Percentiles rank a stretch among this genome's conserved stretches.
These are phyloP conservation scores for Macrobrachium rosenbergii DNA, from an alignment of 1,140 invertebrate species.

Conservation along the genomic window DNA sequence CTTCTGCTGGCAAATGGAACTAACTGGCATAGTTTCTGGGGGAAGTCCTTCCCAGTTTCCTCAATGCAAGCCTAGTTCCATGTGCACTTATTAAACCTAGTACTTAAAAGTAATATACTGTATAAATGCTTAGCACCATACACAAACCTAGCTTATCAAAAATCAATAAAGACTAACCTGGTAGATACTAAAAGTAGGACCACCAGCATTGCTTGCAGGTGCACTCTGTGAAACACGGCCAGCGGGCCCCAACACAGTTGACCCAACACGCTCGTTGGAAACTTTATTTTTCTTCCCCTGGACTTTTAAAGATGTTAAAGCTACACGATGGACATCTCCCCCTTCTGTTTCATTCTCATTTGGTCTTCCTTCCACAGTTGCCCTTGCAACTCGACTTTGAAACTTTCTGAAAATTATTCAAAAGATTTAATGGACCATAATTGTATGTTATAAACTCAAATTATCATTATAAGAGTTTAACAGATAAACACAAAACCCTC, in stretches of 20 bases:
- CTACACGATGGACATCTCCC: constrained; percentile 37
- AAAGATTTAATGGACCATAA: not conserved
- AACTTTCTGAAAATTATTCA: constrained; percentile 35
- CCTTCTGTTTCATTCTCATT: constrained; percentile 13
- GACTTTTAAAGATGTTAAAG: constrained; percentile 23
- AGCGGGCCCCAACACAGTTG: constrained; percentile 39
- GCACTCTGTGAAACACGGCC: constrained; percentile 15
- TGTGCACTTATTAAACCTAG: too few species aligned
- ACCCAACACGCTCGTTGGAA: constrained; percentile 23
- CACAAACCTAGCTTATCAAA: too few species aligned
- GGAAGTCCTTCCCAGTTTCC: too few species aligned
- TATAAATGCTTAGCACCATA: too few species aligned
- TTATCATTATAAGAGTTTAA: too few species aligned
- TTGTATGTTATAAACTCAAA: too few species aligned
- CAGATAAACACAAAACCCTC: not conserved
- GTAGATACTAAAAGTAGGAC: constrained; percentile 43
- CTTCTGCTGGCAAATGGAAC: too few species aligned
- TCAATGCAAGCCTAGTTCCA: too few species aligned
- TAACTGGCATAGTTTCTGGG: too few species aligned
- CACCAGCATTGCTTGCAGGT: constrained; percentile 10
- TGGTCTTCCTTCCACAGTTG: constrained; percentile 34
- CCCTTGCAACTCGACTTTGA: constrained; percentile 37
- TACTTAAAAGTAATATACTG: too few species aligned
- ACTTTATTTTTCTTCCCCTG: constrained; percentile 36
- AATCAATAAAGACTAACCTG: constrained; percentile 9